Evolutionary conservation across 2,888 invertebrate genomes (phyloP).

Genomic region (Apamea monoglypha): DNA sequence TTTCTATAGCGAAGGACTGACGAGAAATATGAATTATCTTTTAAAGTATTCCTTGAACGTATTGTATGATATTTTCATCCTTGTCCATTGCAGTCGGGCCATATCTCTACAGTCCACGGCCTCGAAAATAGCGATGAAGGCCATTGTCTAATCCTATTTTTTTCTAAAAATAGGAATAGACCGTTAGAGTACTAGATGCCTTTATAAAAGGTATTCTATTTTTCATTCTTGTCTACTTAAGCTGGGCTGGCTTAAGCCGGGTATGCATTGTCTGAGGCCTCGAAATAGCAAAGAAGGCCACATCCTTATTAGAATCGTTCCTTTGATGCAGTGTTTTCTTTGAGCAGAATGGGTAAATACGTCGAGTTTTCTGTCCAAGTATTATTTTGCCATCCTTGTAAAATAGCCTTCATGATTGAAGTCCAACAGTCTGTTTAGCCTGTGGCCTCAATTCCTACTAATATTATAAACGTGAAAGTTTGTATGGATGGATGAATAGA

Average conservation of each 20-base stretch:
- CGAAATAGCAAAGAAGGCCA: neutral
- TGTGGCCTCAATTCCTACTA: slow-evolving; percentile 2
- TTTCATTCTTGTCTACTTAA: neutral
- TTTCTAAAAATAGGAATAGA: neutral
- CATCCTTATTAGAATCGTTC: neutral
- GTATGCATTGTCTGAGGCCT: neutral
- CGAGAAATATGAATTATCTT: neutral
- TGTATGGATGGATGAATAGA: too few relatives aligned
- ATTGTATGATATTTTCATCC: neutral
- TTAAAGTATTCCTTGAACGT: neutral
- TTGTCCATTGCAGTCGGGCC: neutral
- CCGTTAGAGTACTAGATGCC: neutral
- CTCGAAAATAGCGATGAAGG: neutral
- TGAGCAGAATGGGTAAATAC: neutral
- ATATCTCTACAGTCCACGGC: neutral
- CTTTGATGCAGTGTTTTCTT: neutral
- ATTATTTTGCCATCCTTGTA: neutral
- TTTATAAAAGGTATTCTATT: neutral
- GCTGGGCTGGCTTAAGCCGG: too few relatives aligned
- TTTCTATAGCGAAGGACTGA: neutral
- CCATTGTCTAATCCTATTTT: neutral
- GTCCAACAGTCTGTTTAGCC: neutral
- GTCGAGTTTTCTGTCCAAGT: neutral
- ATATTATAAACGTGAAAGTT: too few relatives aligned
- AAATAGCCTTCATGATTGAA: slow-evolving; percentile 2